These are phyloP conservation scores for Neotragus pygmaeus DNA, from an alignment of 2,113 vertebrate genomes.

Conservation along the genomic window DNA sequence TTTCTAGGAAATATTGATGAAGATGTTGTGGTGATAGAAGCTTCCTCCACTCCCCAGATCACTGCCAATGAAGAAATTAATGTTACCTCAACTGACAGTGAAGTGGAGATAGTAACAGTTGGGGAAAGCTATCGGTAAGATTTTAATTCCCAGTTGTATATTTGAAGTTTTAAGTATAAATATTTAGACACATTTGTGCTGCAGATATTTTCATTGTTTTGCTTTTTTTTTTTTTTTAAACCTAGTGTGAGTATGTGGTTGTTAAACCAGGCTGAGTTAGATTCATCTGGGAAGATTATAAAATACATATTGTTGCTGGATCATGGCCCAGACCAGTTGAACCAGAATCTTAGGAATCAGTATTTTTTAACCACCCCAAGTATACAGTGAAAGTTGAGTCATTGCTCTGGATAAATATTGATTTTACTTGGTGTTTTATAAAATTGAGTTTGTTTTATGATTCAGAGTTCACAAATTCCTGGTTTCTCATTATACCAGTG, in stretches of 20 bases:
- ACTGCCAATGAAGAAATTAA: conserved; percentile 99
- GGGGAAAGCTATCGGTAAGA: conserved; percentile 95
- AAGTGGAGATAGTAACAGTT: conserved; percentile 98
- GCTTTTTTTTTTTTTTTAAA: background rate
- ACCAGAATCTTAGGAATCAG: background rate
- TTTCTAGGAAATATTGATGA: conserved; percentile 92
- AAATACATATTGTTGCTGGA: background rate
- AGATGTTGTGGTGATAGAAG: conserved; percentile 98
- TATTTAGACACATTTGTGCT: background rate
- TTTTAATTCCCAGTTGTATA: background rate
- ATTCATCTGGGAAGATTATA: background rate
- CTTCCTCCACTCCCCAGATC: conserved; percentile 92
- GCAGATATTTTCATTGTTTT: background rate
- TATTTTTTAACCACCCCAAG: background rate
- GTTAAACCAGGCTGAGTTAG: background rate
- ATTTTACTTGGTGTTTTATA: conserved; percentile 4
- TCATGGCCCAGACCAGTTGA: background rate
- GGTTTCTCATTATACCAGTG: background rate
- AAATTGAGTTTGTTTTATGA: background rate
- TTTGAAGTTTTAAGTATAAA: conserved; percentile 19
- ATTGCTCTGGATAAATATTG: background rate
- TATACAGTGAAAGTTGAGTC: background rate
- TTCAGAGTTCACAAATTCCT: background rate
- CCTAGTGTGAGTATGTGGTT: background rate
- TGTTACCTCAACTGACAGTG: conserved; percentile 98